Evolutionary conservation across 1,140 invertebrate species (phyloP).

Genomic region (Drosophila prosaltans): DNA sequence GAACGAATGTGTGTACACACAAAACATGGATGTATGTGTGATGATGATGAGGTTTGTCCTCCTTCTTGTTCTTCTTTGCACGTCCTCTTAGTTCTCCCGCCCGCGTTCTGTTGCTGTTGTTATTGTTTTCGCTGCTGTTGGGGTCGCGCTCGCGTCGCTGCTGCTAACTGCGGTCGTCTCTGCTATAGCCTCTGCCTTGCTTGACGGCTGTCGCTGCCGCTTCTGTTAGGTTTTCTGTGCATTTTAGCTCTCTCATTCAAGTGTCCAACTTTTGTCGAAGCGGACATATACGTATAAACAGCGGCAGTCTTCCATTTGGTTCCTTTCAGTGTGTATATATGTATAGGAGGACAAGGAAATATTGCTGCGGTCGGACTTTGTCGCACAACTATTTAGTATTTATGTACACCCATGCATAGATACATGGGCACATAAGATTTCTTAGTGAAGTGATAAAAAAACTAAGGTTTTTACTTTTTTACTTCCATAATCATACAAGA

Average conservation of each 20-base stretch:
- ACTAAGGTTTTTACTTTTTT: conserved; percentile 11
- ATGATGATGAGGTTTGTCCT: conserved; percentile 65
- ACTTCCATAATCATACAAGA: conserved; percentile 60
- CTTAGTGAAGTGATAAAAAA: conserved; percentile 2
- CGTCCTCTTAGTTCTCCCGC: conserved; percentile 67
- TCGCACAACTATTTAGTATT: conserved; percentile 23
- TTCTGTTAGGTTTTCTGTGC: conserved; percentile 66
- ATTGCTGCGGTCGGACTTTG: conserved; percentile 34
- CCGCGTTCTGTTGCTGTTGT: conserved; percentile 50
- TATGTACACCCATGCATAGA: neutral
- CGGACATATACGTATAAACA: conserved; percentile 72
- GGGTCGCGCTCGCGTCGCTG: conserved; percentile 43
- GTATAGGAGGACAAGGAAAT: conserved; percentile 16
- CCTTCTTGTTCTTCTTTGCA: conserved; percentile 73
- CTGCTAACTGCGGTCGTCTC: conserved; percentile 42
- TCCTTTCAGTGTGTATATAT: conserved; percentile 26
- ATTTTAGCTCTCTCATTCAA: conserved; percentile 81
- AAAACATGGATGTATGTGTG: conserved; percentile 22
- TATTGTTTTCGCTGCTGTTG: conserved; percentile 50
- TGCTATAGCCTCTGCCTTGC: conserved; percentile 34
- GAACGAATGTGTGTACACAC: conserved; percentile 3
- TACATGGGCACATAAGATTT: neutral
- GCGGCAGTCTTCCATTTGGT: conserved; percentile 60
- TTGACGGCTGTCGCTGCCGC: conserved; percentile 34
- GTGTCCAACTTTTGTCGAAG: conserved; percentile 83